Conservation (phyloP, 2,888 invertebrate species). For the Anthophora plumipes region DNA sequence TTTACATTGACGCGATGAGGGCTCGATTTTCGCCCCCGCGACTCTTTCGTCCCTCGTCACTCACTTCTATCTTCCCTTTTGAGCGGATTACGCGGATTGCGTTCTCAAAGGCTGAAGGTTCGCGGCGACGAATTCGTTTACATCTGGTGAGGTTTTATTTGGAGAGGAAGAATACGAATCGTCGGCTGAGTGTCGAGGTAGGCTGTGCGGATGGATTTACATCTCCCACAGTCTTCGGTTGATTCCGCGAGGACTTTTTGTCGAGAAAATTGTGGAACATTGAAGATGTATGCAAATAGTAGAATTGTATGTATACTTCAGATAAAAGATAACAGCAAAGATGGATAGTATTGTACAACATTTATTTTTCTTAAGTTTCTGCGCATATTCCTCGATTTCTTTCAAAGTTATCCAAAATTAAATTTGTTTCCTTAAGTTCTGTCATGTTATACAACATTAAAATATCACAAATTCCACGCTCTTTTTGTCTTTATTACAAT, state of each 20-base stretch:
- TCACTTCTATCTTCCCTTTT: slow-evolving; percentile 43
- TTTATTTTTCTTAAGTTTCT: too few species aligned
- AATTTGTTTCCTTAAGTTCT: neutral
- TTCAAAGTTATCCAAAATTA: neutral
- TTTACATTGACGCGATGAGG: slow-evolving; percentile 50
- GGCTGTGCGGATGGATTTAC: neutral
- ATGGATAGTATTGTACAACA: too few species aligned
- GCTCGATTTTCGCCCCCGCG: slow-evolving; percentile 49
- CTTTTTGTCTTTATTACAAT: neutral
- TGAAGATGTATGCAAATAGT: too few species aligned
- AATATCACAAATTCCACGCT: neutral
- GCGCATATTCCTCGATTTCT: neutral
- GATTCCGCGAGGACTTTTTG: neutral
- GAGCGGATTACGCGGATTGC: slow-evolving; percentile 41
- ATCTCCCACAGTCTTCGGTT: neutral
- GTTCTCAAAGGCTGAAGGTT: slow-evolving; percentile 14
- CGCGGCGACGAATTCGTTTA: slow-evolving; percentile 35
- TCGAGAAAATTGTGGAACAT: neutral
- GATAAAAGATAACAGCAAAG: too few species aligned
- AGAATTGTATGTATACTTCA: too few species aligned
- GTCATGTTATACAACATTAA: neutral
- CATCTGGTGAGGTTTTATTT: slow-evolving; percentile 13
- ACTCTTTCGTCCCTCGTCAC: neutral
- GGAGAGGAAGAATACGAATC: neutral
- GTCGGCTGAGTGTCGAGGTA: neutral